Conservation (phyloP, 1,140 invertebrate genomes). For the Ceratina calcarata region DNA sequence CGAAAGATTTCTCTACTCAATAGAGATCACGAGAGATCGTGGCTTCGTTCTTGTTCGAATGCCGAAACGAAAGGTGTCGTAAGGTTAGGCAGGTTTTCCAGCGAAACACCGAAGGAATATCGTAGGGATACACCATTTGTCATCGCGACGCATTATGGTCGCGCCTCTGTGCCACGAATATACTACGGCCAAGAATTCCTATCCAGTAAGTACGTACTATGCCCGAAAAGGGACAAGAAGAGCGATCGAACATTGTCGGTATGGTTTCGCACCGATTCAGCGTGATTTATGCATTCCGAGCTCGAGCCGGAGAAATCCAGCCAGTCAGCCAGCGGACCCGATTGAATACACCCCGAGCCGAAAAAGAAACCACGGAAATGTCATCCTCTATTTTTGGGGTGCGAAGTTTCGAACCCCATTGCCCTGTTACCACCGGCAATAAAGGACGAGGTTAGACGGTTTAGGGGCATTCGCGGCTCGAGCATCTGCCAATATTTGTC, state of each 20-base stretch:
- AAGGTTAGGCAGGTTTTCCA: conserved; percentile 56
- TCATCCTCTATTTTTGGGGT: conserved; percentile 69
- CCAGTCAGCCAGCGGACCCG: conserved; percentile 55
- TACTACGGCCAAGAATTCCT: conserved; percentile 47
- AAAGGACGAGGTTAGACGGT: conserved; percentile 49
- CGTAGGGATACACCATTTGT: conserved; percentile 74
- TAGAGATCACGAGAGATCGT: conserved; percentile 28
- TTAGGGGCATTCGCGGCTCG: conserved; percentile 60
- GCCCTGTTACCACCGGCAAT: conserved; percentile 20
- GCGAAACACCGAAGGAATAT: conserved; percentile 43
- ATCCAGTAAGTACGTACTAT: conserved; percentile 3
- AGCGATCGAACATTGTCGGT: conserved; percentile 69
- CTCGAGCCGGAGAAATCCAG: not conserved
- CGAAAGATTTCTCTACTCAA: conserved; percentile 53
- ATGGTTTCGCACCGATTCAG: conserved; percentile 59
- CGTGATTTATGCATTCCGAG: conserved; percentile 78
- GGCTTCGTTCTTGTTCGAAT: conserved; percentile 19
- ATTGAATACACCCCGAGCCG: conserved; percentile 31
- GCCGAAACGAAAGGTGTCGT: conserved; percentile 48
- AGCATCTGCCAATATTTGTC: conserved; percentile 81
- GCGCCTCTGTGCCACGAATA: conserved; percentile 72
- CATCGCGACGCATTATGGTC: conserved; percentile 78
- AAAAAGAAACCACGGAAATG: conserved; percentile 73
- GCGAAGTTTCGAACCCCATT: conserved; percentile 42
- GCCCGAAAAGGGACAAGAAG: conserved; percentile 7